A percentile compares a stretch with the other conserved stretches of the same genome.
Evolutionary conservation across 2,888 invertebrate species (phyloP).

Genomic region (Cabera pusaria): DNA sequence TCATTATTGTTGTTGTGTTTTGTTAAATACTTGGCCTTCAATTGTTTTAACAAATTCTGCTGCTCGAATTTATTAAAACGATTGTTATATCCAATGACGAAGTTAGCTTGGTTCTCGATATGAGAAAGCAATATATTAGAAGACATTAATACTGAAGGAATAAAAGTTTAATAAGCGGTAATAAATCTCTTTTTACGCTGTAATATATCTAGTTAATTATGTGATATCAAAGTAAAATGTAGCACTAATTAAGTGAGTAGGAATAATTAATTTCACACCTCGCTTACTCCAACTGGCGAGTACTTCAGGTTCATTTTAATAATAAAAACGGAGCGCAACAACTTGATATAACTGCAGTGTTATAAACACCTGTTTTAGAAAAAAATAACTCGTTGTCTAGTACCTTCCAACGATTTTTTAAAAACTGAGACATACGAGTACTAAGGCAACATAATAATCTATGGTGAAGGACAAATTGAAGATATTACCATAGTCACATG

Average conservation of each 20-base stretch:
- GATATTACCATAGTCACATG: too few species aligned
- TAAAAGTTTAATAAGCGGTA: constrained; percentile 8
- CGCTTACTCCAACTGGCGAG: constrained; percentile 8
- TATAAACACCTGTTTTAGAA: too few species aligned
- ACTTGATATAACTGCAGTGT: background rate
- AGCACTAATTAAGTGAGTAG: constrained; percentile 7
- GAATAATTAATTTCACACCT: constrained; percentile 21
- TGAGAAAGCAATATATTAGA: constrained; percentile 14
- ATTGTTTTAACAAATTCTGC: constrained; percentile 48
- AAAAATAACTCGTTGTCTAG: too few species aligned
- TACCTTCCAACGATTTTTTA: too few species aligned
- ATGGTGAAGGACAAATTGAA: too few species aligned
- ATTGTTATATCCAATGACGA: constrained; percentile 31
- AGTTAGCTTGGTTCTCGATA: constrained; percentile 28
- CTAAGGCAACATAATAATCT: too few species aligned
- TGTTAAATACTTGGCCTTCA: constrained; percentile 46
- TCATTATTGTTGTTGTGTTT: constrained; percentile 35
- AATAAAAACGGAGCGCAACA: background rate
- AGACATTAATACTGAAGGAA: background rate
- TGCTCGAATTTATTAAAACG: constrained; percentile 9
- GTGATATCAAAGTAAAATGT: constrained; percentile 9
- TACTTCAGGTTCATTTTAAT: constrained; percentile 3
- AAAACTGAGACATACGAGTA: too few species aligned
- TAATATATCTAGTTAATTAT: constrained; percentile 9
- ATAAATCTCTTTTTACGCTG: constrained; percentile 11